A percentile compares a stretch with the other conserved stretches of the same genome.
phyloP scores from a whole-genome alignment of 2,888 invertebrate species.

The Agrotis clavis region DNA sequence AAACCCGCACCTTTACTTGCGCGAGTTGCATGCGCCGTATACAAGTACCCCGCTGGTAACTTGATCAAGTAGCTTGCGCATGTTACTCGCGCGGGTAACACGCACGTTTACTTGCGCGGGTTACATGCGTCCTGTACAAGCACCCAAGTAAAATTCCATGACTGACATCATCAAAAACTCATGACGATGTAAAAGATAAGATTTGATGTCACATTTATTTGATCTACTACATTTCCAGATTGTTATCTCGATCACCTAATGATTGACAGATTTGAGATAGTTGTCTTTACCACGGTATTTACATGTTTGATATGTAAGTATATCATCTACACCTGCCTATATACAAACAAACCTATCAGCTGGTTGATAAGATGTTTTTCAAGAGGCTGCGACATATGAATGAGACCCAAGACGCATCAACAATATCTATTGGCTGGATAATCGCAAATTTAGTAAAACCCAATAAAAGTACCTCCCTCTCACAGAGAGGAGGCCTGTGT shows the following conservation, averaged over 20 bases:
- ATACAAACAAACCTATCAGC: not conserved
- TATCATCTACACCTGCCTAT: not conserved
- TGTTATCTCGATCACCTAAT: constrained; percentile 9
- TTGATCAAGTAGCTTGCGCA: no score
- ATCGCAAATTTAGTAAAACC: not conserved
- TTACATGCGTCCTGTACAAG: no score
- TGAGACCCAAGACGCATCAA: not conserved
- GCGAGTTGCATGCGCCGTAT: no score
- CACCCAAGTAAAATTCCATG: constrained; percentile 30
- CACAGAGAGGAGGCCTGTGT: no score
- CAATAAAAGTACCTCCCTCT: no score
- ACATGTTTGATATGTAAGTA: constrained; percentile 4
- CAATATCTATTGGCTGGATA: no score
- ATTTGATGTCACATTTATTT: constrained; percentile 1
- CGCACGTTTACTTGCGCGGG: no score
- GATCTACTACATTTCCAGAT: constrained; percentile 8
- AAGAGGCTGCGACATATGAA: not conserved
- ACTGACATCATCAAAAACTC: not conserved
- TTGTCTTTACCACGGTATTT: not conserved
- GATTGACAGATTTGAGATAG: constrained; percentile 34
- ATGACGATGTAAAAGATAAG: constrained; percentile 13
- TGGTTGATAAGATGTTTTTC: not conserved
- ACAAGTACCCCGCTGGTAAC: no score
- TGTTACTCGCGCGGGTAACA: no score
- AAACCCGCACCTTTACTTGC: no score